These are phyloP conservation scores for Myiotriccus ornatus DNA, from an alignment of 2,797 vertebrate genomes.

Conservation along the genomic window DNA sequence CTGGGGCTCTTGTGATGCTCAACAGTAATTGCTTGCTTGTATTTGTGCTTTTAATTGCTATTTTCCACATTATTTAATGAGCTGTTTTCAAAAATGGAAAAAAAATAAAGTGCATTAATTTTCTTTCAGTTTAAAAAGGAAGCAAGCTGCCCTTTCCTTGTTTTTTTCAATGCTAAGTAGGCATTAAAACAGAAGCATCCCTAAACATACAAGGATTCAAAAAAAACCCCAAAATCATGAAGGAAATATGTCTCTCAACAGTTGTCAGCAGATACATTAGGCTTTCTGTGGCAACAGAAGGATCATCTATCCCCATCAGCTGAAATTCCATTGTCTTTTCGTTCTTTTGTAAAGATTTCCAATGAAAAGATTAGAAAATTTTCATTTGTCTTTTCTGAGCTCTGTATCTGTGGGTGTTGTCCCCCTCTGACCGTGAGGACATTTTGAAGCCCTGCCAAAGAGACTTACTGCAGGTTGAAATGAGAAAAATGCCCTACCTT, in stretches of 20 bases:
- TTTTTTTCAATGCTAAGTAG: background rate
- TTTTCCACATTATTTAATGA: background rate
- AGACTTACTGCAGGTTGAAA: background rate
- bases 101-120: background rate
- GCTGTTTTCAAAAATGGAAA: background rate
- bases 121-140: background rate
- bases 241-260: background rate
- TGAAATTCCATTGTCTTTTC: conserved; percentile 1
- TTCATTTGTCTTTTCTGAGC: conserved; percentile 18
- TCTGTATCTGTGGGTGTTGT: background rate
- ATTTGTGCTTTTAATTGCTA: background rate
- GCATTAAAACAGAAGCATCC: background rate
- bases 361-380: background rate
- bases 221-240: background rate
- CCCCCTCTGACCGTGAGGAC: background rate
- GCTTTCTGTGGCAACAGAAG: background rate
- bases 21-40: background rate
- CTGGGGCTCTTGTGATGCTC: background rate
- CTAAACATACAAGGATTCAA: background rate
- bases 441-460: background rate
- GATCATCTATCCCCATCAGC: background rate
- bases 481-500: conserved; percentile 20
- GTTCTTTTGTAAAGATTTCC: background rate
- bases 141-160: background rate
- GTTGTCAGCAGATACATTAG: background rate